Percentiles rank a stretch among this genome's conserved stretches.
phyloP scores from a whole-genome alignment of 2,113 vertebrate species.

The Nothoprocta perdicaria region DNA sequence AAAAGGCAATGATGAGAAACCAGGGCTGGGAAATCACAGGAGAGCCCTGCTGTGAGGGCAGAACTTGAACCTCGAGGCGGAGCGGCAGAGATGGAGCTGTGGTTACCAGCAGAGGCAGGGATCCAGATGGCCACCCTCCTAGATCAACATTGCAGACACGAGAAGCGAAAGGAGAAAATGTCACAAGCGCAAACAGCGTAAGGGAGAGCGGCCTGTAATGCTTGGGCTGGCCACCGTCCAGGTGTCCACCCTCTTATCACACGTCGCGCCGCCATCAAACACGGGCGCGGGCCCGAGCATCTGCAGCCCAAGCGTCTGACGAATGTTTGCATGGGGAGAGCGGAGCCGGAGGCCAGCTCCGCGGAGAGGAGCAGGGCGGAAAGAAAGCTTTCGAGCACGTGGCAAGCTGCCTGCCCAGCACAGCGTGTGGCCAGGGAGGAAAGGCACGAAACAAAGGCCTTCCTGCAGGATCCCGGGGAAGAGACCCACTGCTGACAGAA shows the following conservation, averaged over 20 bases:
- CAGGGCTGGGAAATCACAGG: neutral
- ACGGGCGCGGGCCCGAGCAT: neutral
- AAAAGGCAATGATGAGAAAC: neutral
- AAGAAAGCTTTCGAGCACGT: neutral
- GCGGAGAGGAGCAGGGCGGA: neutral
- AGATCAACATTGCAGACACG: conserved; percentile 66
- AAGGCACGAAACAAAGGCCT: conserved; percentile 46
- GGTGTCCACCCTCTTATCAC: conserved; percentile 68
- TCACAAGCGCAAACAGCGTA: conserved; percentile 55
- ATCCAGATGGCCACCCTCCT: conserved; percentile 67
- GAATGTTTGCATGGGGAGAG: neutral
- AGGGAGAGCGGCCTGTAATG: conserved; percentile 39
- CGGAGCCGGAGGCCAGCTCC: neutral
- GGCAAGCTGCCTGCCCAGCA: neutral
- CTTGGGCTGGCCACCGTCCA: conserved; percentile 42
- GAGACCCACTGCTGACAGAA: conserved; percentile 44
- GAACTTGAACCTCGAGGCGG: neutral
- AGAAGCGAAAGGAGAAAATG: conserved; percentile 66
- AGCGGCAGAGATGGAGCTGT: neutral
- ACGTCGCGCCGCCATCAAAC: neutral
- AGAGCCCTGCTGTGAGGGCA: fast-evolving
- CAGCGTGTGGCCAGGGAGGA: neutral
- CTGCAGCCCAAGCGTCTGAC: neutral
- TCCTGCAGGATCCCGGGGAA: conserved; percentile 46
- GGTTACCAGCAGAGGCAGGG: conserved; percentile 50